phyloP scores from a whole-genome alignment of 2,113 vertebrate genomes.

The Thamnophis sirtalis region DNA sequence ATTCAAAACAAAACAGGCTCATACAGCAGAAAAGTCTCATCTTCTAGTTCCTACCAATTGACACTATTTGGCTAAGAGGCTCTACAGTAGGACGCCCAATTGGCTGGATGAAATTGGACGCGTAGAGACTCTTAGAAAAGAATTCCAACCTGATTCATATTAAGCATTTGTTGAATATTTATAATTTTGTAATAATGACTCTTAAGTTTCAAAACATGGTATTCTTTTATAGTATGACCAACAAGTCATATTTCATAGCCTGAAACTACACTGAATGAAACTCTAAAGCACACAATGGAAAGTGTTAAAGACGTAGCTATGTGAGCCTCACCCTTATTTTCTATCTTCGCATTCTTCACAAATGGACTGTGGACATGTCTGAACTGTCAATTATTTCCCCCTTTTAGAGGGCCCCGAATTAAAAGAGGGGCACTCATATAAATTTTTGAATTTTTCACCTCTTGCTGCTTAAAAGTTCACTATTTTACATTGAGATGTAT shows the following conservation, averaged over 20 bases:
- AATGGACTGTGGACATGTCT: background rate
- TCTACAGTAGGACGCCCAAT: background rate
- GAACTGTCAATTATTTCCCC: background rate
- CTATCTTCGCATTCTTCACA: background rate
- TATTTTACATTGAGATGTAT: background rate
- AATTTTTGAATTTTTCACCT: background rate
- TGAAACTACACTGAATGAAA: background rate
- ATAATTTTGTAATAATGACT: background rate
- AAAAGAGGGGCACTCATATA: constrained; percentile 1
- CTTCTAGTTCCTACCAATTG: background rate
- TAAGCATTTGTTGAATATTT: background rate
- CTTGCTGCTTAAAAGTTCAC: background rate
- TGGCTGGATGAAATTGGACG: background rate
- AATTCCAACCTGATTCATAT: background rate
- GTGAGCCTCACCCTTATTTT: constrained; percentile 8
- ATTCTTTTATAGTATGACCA: background rate
- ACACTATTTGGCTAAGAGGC: background rate
- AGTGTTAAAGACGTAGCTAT: background rate
- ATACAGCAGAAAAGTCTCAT: background rate
- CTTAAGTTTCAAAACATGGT: background rate
- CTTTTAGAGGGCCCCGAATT: constrained; percentile 25
- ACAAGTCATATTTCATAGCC: background rate
- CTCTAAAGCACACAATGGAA: background rate
- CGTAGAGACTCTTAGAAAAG: background rate
- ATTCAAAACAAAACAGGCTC: background rate